Evolutionary conservation across 53 echinoderm and acorn worm genomes (phyloP).

Genomic region (Luidia sarsii): DNA sequence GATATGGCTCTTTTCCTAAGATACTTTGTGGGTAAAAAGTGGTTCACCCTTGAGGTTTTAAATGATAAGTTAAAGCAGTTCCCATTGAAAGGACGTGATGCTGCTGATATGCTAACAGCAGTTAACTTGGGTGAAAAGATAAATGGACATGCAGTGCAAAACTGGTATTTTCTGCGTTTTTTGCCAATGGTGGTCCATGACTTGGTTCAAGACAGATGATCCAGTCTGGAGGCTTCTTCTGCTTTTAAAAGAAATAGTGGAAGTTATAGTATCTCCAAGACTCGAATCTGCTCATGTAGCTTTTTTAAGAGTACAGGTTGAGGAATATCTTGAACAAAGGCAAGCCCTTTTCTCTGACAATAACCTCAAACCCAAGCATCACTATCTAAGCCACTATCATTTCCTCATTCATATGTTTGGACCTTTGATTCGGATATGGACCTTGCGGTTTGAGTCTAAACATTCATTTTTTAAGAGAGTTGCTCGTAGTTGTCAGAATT

Average conservation of each 20-base stretch:
- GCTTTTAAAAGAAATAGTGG: slow-evolving; percentile 63
- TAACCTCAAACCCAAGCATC: slow-evolving; percentile 66
- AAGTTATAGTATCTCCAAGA: slow-evolving; percentile 61
- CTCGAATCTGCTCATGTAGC: slow-evolving; percentile 55
- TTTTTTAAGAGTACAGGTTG: slow-evolving; percentile 50
- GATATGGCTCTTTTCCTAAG: slow-evolving; percentile 62
- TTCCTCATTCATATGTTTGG: slow-evolving; percentile 52
- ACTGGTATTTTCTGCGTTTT: slow-evolving; percentile 64
- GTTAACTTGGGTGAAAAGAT: slow-evolving; percentile 49
- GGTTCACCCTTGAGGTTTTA: slow-evolving; percentile 61
- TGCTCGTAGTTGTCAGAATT: slow-evolving; percentile 46
- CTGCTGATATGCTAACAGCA: slow-evolving; percentile 18
- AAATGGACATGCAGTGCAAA: slow-evolving; percentile 68
- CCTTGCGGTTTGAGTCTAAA: slow-evolving; percentile 54
- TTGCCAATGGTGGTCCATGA: slow-evolving; percentile 62
- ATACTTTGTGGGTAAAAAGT: slow-evolving; percentile 56
- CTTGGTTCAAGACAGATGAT: slow-evolving; percentile 52
- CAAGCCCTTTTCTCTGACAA: slow-evolving; percentile 39
- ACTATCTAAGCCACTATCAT: slow-evolving; percentile 55
- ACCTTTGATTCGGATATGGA: slow-evolving; percentile 55
- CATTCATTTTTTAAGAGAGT: slow-evolving; percentile 47
- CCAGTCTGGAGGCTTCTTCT: slow-evolving; percentile 63
- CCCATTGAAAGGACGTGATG: slow-evolving; percentile 55
- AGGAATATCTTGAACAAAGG: slow-evolving; percentile 64
- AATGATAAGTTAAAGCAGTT: slow-evolving; percentile 47